These are phyloP conservation scores for Andrena trimmerana DNA, from an alignment of 2,888 invertebrate genomes.

Conservation along the genomic window DNA sequence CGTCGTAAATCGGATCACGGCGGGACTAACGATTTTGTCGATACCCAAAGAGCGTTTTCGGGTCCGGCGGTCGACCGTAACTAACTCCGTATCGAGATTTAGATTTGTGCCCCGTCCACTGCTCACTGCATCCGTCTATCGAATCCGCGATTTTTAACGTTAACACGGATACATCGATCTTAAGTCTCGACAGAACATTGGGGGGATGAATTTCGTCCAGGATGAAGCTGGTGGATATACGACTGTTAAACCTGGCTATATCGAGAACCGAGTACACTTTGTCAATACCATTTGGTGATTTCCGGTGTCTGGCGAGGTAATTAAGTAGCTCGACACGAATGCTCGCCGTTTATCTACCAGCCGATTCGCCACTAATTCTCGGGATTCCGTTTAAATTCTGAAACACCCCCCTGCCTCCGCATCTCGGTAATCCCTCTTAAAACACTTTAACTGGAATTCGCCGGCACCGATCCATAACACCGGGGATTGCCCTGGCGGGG, in stretches of 20 bases:
- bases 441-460: constrained; percentile 32
- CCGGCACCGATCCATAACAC: constrained; percentile 4
- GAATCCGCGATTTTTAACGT: constrained; percentile 26
- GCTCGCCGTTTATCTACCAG: too few relatives aligned
- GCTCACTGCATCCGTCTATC: not conserved
- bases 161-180: not conserved
- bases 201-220: too few relatives aligned
- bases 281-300: too few relatives aligned
- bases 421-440: constrained; percentile 27
- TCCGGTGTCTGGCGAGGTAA: too few relatives aligned
- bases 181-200: not conserved
- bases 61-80: constrained; percentile 65
- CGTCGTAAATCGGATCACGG: constrained; percentile 71
- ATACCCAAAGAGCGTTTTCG: constrained; percentile 72
- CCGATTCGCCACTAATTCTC: too few relatives aligned
- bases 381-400: constrained; percentile 22
- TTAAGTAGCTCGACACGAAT: too few relatives aligned
- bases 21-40: constrained; percentile 72
- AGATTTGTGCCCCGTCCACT: constrained; percentile 48
- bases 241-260: too few relatives aligned
- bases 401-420: not conserved
- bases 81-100: constrained; percentile 70
- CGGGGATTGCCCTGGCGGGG: not conserved
- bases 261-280: too few relatives aligned
- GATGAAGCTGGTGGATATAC: too few relatives aligned